phyloP scores from a whole-genome alignment of 2,113 vertebrate genomes.

The Anolis carolinensis region DNA sequence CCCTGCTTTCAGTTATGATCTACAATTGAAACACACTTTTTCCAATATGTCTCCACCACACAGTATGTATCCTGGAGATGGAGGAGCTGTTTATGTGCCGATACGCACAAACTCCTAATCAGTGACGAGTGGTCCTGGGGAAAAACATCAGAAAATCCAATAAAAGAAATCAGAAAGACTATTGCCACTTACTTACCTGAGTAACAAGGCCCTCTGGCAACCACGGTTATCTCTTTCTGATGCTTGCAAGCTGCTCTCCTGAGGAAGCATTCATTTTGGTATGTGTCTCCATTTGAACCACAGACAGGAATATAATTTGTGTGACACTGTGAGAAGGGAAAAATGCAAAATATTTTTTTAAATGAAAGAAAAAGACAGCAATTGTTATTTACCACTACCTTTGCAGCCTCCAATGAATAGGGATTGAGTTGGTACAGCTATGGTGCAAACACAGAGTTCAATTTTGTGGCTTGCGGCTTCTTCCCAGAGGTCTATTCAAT shows the following conservation, averaged over 20 bases:
- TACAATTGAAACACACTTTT: too few relatives aligned
- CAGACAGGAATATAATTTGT: conserved; percentile 95
- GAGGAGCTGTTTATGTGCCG: background rate
- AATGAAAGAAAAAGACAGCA: background rate
- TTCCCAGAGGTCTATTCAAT: background rate
- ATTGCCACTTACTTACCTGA: conserved; percentile 79
- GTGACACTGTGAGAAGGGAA: conserved; percentile 80
- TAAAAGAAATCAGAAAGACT: background rate
- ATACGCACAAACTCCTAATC: background rate
- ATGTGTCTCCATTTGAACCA: conserved; percentile 96
- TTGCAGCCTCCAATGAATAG: conserved; percentile 37
- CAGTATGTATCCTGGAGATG: background rate
- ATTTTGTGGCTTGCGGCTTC: background rate
- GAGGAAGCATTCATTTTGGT: conserved; percentile 96
- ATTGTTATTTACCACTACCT: background rate
- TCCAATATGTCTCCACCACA: background rate
- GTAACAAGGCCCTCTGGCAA: conserved; percentile 88
- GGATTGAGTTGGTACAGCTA: background rate
- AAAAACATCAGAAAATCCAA: background rate
- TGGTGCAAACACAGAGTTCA: background rate
- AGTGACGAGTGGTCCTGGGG: too few relatives aligned
- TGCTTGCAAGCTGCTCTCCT: conserved; percentile 93
- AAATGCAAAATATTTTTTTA: too few relatives aligned
- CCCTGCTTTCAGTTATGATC: background rate
- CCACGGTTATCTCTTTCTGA: conserved; percentile 88